phyloP scores from a whole-genome alignment of 2,888 invertebrate species.

The Meteorus cinctellus region DNA sequence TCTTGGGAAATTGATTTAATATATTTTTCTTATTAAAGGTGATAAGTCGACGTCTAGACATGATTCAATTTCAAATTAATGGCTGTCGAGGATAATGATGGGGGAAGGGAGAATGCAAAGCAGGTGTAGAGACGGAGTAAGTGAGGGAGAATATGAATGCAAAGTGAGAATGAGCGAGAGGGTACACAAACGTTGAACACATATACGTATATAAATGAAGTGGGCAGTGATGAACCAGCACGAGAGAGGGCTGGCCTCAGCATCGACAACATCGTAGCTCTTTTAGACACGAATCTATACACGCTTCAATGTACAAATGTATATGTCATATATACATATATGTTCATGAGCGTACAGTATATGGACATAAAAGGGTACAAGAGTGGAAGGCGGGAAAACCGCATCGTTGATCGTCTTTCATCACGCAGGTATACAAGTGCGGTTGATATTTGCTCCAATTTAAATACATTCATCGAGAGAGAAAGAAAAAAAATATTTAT shows the following conservation, averaged over 20 bases:
- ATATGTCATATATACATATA: background rate
- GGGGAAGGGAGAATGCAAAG: constrained; percentile 40
- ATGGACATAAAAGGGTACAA: constrained; percentile 12
- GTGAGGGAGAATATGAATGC: constrained; percentile 10
- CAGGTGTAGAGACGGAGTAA: constrained; percentile 36
- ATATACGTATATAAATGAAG: constrained; percentile 24
- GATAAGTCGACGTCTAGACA: constrained; percentile 40
- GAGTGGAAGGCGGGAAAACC: constrained; percentile 17
- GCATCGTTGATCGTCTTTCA: constrained; percentile 40
- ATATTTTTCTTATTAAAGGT: constrained; percentile 2
- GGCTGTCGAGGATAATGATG: constrained; percentile 45
- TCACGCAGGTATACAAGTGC: constrained; percentile 35
- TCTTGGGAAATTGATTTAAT: constrained; percentile 23
- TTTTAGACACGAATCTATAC: constrained; percentile 19
- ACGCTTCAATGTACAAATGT: background rate
- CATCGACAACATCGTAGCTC: constrained; percentile 29
- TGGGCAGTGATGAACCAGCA: constrained; percentile 38
- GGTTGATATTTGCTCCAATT: constrained; percentile 35
- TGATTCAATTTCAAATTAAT: constrained; percentile 47
- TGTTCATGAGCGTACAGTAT: background rate
- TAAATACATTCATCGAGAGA: constrained; percentile 14
- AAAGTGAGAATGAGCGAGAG: constrained; percentile 14
- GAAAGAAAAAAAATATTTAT: background rate
- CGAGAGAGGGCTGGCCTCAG: constrained; percentile 48
- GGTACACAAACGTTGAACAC: constrained; percentile 12